Percentiles rank a stretch among this genome's conserved stretches.
These are phyloP conservation scores for Propsilocerus akamusi DNA, from an alignment of 1,140 invertebrate species.

Conservation along the genomic window DNA sequence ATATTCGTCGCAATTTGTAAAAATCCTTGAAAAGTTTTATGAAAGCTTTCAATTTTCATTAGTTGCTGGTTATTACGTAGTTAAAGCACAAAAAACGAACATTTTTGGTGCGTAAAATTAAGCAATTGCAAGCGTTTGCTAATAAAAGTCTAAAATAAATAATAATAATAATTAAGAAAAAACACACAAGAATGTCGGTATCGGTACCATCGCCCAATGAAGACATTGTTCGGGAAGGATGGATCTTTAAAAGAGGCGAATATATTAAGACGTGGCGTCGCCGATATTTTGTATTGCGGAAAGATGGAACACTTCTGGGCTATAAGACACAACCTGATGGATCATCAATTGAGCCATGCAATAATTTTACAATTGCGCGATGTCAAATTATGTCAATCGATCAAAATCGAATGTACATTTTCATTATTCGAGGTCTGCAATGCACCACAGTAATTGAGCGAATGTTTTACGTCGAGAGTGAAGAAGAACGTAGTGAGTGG, in stretches of 20 bases:
- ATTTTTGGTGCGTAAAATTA: too few species aligned
- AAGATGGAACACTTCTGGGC: conserved; percentile 85
- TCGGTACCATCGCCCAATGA: too few species aligned
- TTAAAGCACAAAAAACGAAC: too few species aligned
- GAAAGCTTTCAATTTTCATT: too few species aligned
- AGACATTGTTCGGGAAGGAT: conserved; percentile 68
- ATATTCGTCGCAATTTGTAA: too few species aligned
- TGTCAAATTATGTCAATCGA: conserved; percentile 94
- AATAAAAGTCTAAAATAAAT: too few species aligned
- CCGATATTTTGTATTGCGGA: conserved; percentile 85
- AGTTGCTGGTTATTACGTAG: too few species aligned
- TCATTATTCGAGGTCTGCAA: conserved; percentile 91
- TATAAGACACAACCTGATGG: conserved; percentile 83
- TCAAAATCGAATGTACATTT: conserved; percentile 87
- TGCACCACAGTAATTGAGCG: conserved; percentile 97
- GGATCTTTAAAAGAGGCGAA: conserved; percentile 71
- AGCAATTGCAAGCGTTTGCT: too few species aligned
- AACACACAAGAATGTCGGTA: too few species aligned
- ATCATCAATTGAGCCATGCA: conserved; percentile 69
- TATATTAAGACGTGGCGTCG: conserved; percentile 94
- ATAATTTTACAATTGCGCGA: conserved; percentile 94
- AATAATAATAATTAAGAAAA: too few species aligned
- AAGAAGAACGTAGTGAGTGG: conserved; percentile 69
- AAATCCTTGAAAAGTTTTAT: too few species aligned
- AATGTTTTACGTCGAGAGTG: conserved; percentile 88